Evolutionary conservation across 2,888 invertebrate species (phyloP).

Genomic region (Portevinia maculata): DNA sequence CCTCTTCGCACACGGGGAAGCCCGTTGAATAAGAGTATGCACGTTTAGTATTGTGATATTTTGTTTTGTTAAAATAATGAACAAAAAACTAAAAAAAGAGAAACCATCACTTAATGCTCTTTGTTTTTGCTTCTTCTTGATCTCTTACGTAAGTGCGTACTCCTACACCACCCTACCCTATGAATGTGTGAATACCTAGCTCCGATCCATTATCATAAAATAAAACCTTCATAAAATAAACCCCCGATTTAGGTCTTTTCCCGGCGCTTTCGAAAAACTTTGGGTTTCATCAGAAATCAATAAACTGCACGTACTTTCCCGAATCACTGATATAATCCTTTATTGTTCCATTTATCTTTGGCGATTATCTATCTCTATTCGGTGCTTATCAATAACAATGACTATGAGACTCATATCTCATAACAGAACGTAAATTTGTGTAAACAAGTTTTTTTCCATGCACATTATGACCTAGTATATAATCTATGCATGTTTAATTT

Average conservation of each 20-base stretch:
- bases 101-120: too few relatives aligned
- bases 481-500: not conserved
- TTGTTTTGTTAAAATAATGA: too few relatives aligned
- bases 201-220: too few relatives aligned
- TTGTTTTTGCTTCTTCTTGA: too few relatives aligned
- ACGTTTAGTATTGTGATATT: too few relatives aligned
- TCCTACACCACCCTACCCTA: too few relatives aligned
- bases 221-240: not conserved
- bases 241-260: not conserved
- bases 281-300: constrained; percentile 36
- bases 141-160: too few relatives aligned
- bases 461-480: constrained; percentile 31
- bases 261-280: constrained; percentile 5
- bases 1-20: too few relatives aligned
- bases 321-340: constrained; percentile 20
- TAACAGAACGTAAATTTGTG: not conserved
- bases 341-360: constrained; percentile 51
- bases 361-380: constrained; percentile 37
- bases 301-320: constrained; percentile 41
- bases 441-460: constrained; percentile 14
- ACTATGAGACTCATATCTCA: constrained; percentile 3
- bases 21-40: too few relatives aligned
- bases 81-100: too few relatives aligned
- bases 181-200: too few relatives aligned
- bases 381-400: constrained; percentile 20